Evolutionary conservation across 2,797 vertebrate species (phyloP), one percentile per base, ranked within the genome.

Genomic region (Enteromius fasciolatus): DNA sequence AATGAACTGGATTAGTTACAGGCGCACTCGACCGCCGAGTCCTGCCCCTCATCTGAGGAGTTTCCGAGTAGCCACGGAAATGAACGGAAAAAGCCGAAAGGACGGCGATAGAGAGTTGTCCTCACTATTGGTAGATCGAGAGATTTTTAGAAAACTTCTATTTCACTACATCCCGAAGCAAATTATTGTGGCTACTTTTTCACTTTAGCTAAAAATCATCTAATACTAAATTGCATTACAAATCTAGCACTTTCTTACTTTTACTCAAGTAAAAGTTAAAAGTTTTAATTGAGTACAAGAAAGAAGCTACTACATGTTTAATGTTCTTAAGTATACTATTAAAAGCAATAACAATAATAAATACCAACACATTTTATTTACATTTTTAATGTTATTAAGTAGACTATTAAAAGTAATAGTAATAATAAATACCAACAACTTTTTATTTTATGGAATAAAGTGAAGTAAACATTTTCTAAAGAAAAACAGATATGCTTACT

Each of bases 41-140:
- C 69, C 88, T 83, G 86, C 90, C 90, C 85, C 83, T 83, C 90
- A 90, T 86, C 85, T 68, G 0, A 81, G 84, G 70, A 28, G 3
- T 76, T 48, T n/a, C 59, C 92, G 93, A 86, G n/a, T 46, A 83
- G n/a, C 44, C 4, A 82, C 94, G 94, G 93, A 23, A 36, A 9
- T 0, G 3, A 50, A 89, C 94, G 94, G 89, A 8, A 7, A n/a
- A 0, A 78, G 46, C 88, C 93, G 93, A 92, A 84, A 17, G 1
- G 18, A 18, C 5, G 28, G 10, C 15, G 18, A 15, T 4, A 18
- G 2, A 17, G 12, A 10, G 63, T 54, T 17, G 0, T 1, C 25
- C 1, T 46, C 44, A 46, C n/a, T 68, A 2, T 17, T 10, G 3
- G 15, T 4, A 50, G 23, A 31, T 31, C 10, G 18, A 31, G 8